Percentiles rank a stretch among this genome's conserved stretches.
phyloP scores from a whole-genome alignment of 2,113 vertebrate genomes.

The Elephantulus edwardii region DNA sequence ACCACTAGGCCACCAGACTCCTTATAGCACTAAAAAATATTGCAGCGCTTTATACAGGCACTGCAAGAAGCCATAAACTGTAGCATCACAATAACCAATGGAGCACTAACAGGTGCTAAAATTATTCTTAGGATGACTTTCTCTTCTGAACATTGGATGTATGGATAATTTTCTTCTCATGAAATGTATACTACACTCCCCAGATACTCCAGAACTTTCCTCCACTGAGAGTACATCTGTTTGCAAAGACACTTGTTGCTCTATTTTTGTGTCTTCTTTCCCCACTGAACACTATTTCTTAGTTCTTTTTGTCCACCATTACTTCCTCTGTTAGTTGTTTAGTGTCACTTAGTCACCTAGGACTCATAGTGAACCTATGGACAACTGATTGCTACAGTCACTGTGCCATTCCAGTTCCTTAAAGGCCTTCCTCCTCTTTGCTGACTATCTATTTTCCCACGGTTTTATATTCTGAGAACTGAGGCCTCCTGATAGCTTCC shows the following conservation, averaged over 20 bases:
- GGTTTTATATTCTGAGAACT: too few species aligned
- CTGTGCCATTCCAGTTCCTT: too few species aligned
- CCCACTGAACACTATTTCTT: background rate
- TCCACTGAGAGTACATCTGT: rapidly evolving
- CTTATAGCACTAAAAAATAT: background rate
- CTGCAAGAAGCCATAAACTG: background rate
- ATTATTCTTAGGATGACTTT: background rate
- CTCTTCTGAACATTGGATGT: background rate
- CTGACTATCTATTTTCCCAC: too few species aligned
- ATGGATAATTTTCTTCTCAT: background rate
- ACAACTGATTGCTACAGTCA: too few species aligned
- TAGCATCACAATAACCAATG: too few species aligned
- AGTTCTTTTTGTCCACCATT: rapidly evolving
- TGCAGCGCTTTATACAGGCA: background rate
- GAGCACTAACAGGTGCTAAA: background rate
- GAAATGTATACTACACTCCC: background rate
- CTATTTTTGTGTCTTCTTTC: background rate
- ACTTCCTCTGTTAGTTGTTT: background rate
- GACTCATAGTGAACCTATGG: too few species aligned
- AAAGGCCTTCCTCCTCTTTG: too few species aligned
- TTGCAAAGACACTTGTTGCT: background rate
- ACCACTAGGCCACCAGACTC: too few species aligned
- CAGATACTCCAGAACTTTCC: background rate
- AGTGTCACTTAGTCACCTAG: too few species aligned
- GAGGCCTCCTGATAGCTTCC: too few species aligned